Percentiles rank a stretch among this genome's conserved stretches.
Conservation (phyloP, 2,888 invertebrate species). For the Stenodera caucasica region DNA sequence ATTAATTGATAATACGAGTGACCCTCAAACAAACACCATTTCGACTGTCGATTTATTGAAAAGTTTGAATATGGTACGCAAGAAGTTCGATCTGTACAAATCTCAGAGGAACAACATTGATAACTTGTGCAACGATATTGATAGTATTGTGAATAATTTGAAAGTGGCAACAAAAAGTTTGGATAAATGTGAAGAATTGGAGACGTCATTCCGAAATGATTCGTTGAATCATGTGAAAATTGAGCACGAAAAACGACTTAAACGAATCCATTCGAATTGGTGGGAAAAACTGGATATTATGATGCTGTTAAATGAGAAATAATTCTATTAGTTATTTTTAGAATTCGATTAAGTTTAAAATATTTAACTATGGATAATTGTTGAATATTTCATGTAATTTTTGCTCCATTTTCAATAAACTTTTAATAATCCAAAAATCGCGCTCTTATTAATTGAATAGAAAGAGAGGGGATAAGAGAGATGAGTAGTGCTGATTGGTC, state of each 20-base stretch:
- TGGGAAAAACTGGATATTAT: conserved; percentile 21
- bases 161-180: conserved; percentile 10
- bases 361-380: too few relatives aligned
- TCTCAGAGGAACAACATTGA: not conserved
- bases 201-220: conserved; percentile 12
- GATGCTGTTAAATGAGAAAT: conserved; percentile 6
- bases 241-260: conserved; percentile 14
- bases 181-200: conserved; percentile 21
- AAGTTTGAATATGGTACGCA: not conserved
- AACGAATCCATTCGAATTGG: conserved; percentile 16
- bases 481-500: too few relatives aligned
- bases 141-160: conserved; percentile 15
- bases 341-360: too few relatives aligned
- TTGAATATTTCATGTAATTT: too few relatives aligned
- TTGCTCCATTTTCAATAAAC: too few relatives aligned
- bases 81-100: not conserved
- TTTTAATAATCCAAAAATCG: too few relatives aligned
- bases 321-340: too few relatives aligned
- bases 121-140: not conserved
- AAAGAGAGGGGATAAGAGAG: too few relatives aligned
- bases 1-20: too few relatives aligned
- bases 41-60: conserved; percentile 2
- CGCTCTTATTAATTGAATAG: too few relatives aligned
- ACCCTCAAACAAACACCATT: not conserved
- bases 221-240: not conserved